phyloP scores from a whole-genome alignment of 1,140 invertebrate species.

The Potamilus streckersoni region DNA sequence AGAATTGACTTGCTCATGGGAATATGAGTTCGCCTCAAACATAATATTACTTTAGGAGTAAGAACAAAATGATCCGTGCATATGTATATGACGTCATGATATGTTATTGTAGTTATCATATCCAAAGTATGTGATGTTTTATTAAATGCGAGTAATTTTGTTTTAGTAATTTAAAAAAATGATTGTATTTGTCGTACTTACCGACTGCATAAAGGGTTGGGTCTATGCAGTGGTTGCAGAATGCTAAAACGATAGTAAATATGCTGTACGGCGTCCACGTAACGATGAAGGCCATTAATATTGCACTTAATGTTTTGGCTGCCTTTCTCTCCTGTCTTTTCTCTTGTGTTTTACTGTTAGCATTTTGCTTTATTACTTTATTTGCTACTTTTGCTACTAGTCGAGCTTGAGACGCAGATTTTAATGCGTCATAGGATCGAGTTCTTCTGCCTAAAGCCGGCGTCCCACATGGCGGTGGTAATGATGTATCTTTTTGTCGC shows the following conservation, averaged over 20 bases:
- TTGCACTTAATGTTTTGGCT: slow-evolving; percentile 96
- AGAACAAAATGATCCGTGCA: too few species aligned
- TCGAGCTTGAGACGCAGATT: slow-evolving; percentile 56
- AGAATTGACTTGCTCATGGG: too few species aligned
- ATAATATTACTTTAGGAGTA: too few species aligned
- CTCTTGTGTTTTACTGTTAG: slow-evolving; percentile 78
- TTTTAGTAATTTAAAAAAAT: background rate
- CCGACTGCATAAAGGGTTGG: slow-evolving; percentile 28
- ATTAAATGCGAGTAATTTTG: too few species aligned
- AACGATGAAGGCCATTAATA: slow-evolving; percentile 96
- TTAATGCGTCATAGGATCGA: slow-evolving; percentile 47
- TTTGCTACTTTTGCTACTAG: slow-evolving; percentile 53
- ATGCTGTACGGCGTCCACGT: slow-evolving; percentile 99
- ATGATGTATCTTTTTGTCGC: slow-evolving; percentile 3
- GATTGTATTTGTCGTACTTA: slow-evolving; percentile 9
- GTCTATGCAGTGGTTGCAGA: slow-evolving; percentile 60
- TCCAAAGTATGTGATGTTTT: too few species aligned
- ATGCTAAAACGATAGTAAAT: slow-evolving; percentile 67
- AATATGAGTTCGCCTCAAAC: too few species aligned
- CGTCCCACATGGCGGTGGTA: slow-evolving; percentile 46
- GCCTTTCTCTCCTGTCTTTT: slow-evolving; percentile 98
- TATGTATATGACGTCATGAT: too few species aligned
- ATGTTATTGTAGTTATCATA: too few species aligned
- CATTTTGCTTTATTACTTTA: slow-evolving; percentile 47
- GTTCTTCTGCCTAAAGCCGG: slow-evolving; percentile 56